phyloP scores from a whole-genome alignment of 2,797 vertebrate species.

The Acanthornis magna region DNA sequence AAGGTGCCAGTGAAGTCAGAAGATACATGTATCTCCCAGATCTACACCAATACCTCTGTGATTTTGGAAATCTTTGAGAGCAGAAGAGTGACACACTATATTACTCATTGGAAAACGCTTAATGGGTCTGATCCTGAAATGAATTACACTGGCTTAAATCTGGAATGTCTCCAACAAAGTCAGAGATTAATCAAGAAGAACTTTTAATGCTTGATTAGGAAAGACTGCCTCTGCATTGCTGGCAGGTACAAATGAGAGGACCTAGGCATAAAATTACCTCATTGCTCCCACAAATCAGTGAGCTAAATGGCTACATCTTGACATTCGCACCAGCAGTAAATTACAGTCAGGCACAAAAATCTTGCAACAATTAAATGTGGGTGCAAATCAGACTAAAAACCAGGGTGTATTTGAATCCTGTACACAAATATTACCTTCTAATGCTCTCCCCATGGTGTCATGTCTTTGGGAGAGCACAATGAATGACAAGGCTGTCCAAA shows the following conservation, averaged over 20 bases:
- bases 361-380: constrained; percentile 9
- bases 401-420: neutral
- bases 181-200: constrained; percentile 62
- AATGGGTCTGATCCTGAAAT: constrained; percentile 63
- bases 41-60: neutral
- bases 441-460: neutral
- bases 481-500: neutral
- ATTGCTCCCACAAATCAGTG: constrained; percentile 64
- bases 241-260: constrained; percentile 61
- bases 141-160: constrained; percentile 45
- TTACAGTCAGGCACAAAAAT: constrained; percentile 9
- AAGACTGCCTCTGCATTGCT: constrained; percentile 40
- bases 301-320: constrained; percentile 53
- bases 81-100: constrained; percentile 16
- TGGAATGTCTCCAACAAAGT: constrained; percentile 49
- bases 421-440: neutral
- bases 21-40: neutral
- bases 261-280: constrained; percentile 59
- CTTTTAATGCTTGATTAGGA: constrained; percentile 57
- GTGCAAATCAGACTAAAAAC: constrained; percentile 9
- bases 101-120: constrained; percentile 42
- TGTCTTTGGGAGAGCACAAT: neutral
- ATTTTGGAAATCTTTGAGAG: constrained; percentile 37
- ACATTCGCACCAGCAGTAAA: constrained; percentile 24
- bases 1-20: constrained; percentile 22